Conservation (phyloP, 2,888 invertebrate genomes). For the Fabriciana adippe region DNA sequence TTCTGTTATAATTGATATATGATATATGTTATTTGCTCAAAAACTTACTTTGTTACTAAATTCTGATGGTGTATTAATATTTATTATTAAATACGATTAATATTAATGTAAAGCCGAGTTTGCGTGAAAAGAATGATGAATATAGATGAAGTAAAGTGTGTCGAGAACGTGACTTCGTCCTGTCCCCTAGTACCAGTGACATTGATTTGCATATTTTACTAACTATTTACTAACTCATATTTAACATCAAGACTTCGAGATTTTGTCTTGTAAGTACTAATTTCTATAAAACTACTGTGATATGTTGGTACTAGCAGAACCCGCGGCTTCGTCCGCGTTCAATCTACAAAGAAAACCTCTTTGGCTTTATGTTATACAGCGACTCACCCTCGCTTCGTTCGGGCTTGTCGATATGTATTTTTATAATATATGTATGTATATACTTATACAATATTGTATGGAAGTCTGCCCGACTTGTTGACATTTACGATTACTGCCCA, state of each 20-base stretch:
- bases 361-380: too few relatives aligned
- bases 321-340: too few relatives aligned
- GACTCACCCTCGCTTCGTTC: too few relatives aligned
- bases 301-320: too few relatives aligned
- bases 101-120: conserved; percentile 31
- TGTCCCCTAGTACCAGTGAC: conserved; percentile 25
- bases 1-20: not conserved
- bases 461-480: too few relatives aligned
- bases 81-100: conserved; percentile 34
- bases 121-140: conserved; percentile 35
- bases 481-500: too few relatives aligned
- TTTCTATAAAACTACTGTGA: too few relatives aligned
- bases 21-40: conserved; percentile 11
- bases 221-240: conserved; percentile 5
- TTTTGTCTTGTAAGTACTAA: not conserved
- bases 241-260: conserved; percentile 29
- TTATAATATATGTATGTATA: too few relatives aligned
- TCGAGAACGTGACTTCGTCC: conserved; percentile 34
- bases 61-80: conserved; percentile 9
- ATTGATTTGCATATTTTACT: conserved; percentile 34
- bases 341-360: too few relatives aligned
- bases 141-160: conserved; percentile 37
- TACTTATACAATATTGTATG: too few relatives aligned
- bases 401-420: too few relatives aligned
- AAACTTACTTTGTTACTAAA: not conserved